These are phyloP conservation scores for Gymnobelideus leadbeateri DNA, from an alignment of 2,113 vertebrate species.

Conservation along the genomic window DNA sequence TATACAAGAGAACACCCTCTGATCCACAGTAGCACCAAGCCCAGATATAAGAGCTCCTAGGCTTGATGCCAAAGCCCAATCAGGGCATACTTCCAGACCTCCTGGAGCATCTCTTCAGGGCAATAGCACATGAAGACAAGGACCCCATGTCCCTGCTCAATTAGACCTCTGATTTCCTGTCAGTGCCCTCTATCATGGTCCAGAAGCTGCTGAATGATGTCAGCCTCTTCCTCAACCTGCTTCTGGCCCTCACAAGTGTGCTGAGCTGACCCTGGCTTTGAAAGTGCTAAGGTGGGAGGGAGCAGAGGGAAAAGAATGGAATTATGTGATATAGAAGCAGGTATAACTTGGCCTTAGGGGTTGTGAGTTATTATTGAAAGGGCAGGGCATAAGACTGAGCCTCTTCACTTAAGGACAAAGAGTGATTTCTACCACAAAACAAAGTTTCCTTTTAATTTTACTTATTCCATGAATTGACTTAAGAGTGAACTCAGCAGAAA, in stretches of 20 bases:
- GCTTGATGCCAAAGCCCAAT: not conserved
- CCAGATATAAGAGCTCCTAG: not conserved
- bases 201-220: not conserved
- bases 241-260: not conserved
- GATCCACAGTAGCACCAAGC: not conserved
- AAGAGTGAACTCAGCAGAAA: too few species aligned
- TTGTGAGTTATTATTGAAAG: not conserved
- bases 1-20: not conserved
- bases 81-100: not conserved
- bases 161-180: not conserved
- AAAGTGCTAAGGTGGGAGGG: not conserved
- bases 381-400: not conserved
- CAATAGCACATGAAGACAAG: not conserved
- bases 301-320: not conserved
- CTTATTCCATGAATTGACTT: not conserved
- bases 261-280: not conserved
- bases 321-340: not conserved
- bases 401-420: not conserved
- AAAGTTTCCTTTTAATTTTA: not conserved
- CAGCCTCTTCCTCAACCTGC: not conserved
- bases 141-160: not conserved
- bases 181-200: not conserved
- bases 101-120: not conserved
- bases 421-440: not conserved
- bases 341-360: not conserved